phyloP scores from a whole-genome alignment of 2,888 invertebrate species.

The Epistrophe eligans region DNA sequence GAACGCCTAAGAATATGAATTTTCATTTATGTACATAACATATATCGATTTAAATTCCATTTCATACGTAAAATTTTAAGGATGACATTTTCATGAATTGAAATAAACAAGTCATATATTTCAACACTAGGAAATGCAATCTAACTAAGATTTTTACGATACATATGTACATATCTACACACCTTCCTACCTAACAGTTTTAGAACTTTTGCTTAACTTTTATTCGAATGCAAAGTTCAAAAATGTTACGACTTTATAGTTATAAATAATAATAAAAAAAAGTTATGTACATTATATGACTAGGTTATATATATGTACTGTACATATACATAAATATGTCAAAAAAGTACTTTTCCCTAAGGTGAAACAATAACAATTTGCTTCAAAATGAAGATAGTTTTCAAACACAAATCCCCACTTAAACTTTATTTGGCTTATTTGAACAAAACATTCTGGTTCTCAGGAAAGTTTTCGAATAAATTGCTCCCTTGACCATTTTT shows the following conservation, averaged over 20 bases:
- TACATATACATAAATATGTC: not conserved
- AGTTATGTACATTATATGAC: not conserved
- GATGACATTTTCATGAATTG: too few species aligned
- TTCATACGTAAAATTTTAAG: too few species aligned
- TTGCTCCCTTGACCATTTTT: constrained; percentile 20
- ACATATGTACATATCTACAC: too few species aligned
- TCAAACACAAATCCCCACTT: constrained; percentile 13
- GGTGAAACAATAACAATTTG: constrained; percentile 14
- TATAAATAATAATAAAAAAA: not conserved
- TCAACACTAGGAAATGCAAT: too few species aligned
- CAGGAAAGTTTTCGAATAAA: not conserved
- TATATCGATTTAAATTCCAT: too few species aligned
- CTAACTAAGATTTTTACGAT: too few species aligned
- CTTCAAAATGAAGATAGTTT: constrained; percentile 2
- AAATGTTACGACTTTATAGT: not conserved
- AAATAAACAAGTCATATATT: too few species aligned
- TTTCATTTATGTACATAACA: too few species aligned
- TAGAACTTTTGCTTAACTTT: not conserved
- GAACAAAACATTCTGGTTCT: not conserved
- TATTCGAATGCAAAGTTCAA: not conserved
- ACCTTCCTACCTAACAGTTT: too few species aligned
- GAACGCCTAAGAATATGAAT: too few species aligned
- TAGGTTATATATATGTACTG: too few species aligned
- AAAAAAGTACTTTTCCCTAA: constrained; percentile 2
- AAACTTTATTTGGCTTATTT: constrained; percentile 21